These are phyloP conservation scores for Pimpla rufipes DNA, from an alignment of 2,888 invertebrate genomes.

Conservation along the genomic window DNA sequence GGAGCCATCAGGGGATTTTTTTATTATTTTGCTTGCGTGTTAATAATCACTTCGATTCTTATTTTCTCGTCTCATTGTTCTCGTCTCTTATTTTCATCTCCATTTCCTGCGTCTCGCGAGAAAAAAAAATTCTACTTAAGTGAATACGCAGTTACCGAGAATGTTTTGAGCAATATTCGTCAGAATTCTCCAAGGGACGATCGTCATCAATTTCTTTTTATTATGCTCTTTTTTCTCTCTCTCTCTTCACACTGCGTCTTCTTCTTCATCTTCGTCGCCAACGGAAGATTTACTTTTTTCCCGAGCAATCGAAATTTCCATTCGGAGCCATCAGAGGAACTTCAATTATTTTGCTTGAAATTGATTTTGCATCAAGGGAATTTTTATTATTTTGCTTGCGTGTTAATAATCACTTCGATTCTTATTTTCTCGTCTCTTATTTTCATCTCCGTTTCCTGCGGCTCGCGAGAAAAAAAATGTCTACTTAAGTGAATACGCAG, in stretches of 20 bases:
- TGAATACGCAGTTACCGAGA: constrained; percentile 19
- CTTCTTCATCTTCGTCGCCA: background rate
- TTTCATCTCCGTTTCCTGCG: background rate
- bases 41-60: no score
- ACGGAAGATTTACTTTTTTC: no score
- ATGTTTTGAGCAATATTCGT: constrained; percentile 24
- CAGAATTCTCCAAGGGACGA: background rate
- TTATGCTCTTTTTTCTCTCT: background rate
- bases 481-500: background rate
- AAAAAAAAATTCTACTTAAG: background rate
- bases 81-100: background rate
- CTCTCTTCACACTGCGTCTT: background rate
- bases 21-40: no score
- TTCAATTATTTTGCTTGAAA: no score
- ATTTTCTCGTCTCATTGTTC: no score
- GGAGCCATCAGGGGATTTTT: no score
- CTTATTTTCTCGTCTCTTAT: no score
- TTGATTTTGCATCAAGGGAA: no score
- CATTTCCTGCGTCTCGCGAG: background rate
- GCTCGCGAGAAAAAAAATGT: background rate
- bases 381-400: no score
- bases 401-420: no score
- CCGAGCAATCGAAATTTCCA: no score
- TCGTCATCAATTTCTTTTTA: constrained; percentile 26
- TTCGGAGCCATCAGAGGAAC: no score